A percentile compares a stretch with the other conserved stretches of the same genome.
Evolutionary conservation across 2,113 vertebrate genomes (phyloP).

Genomic region (Xenopus borealis): DNA sequence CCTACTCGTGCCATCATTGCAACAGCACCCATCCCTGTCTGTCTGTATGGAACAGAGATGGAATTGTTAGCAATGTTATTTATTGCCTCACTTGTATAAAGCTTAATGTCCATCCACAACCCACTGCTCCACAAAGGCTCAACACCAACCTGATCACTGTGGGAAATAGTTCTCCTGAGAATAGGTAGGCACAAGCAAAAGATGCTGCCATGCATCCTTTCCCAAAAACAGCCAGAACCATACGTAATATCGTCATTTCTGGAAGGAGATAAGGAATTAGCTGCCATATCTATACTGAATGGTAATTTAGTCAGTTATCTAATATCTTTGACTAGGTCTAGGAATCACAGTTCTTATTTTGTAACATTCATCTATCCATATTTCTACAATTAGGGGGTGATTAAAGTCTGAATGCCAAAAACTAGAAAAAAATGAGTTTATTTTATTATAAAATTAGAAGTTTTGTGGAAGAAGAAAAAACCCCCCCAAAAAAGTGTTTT

Average conservation of each 20-base stretch:
- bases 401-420: too few relatives aligned
- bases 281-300: too few relatives aligned
- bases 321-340: too few relatives aligned
- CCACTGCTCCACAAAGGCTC: not conserved
- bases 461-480: too few relatives aligned
- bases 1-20: conserved; percentile 71
- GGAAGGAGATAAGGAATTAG: not conserved
- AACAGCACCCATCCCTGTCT: conserved; percentile 74
- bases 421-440: too few relatives aligned
- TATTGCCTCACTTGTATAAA: not conserved
- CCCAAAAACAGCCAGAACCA: conserved; percentile 66
- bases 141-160: conserved; percentile 41
- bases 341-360: too few relatives aligned
- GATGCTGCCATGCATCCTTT: conserved; percentile 73
- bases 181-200: conserved; percentile 65
- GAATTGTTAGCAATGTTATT: not conserved
- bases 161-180: conserved; percentile 48
- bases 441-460: too few relatives aligned
- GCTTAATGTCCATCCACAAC: not conserved
- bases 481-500: too few relatives aligned
- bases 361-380: too few relatives aligned
- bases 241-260: conserved; percentile 62
- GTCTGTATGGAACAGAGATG: conserved; percentile 55
- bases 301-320: too few relatives aligned
- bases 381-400: too few relatives aligned